These are phyloP conservation scores for Trachops cirrhosus DNA, from an alignment of 2,797 vertebrate genomes.

Conservation along the genomic window DNA sequence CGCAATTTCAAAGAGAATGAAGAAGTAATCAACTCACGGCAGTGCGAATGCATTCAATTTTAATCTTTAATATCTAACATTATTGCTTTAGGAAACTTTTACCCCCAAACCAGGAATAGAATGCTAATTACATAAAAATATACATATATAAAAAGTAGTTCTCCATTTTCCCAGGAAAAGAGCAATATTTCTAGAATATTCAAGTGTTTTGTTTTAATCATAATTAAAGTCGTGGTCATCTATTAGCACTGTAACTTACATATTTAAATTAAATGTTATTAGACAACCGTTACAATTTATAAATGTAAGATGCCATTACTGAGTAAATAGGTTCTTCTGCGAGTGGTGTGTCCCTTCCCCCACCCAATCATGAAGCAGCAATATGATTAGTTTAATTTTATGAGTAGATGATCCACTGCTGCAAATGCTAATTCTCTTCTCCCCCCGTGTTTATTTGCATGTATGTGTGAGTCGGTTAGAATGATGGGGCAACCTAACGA, in stretches of 20 bases:
- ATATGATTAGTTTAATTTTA: slow-evolving; percentile 63
- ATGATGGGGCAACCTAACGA: slow-evolving; percentile 60
- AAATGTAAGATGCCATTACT: slow-evolving; percentile 68
- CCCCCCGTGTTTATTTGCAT: not conserved
- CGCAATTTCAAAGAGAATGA: slow-evolving; percentile 60
- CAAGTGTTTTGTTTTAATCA: slow-evolving; percentile 81
- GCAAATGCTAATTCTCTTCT: slow-evolving; percentile 52
- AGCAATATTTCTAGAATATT: slow-evolving; percentile 81
- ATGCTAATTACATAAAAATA: slow-evolving; percentile 85
- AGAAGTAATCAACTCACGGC: slow-evolving; percentile 63
- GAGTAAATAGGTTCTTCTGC: slow-evolving; percentile 63
- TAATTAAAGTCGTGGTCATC: slow-evolving; percentile 74
- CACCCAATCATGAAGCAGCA: slow-evolving; percentile 72
- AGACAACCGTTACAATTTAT: slow-evolving; percentile 67
- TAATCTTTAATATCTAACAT: slow-evolving; percentile 81
- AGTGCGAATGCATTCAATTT: slow-evolving; percentile 72
- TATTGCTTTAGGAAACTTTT: slow-evolving; percentile 77
- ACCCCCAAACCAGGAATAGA: slow-evolving; percentile 79
- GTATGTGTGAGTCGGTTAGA: slow-evolving; percentile 65
- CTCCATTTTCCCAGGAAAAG: slow-evolving; percentile 74
- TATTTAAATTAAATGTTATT: slow-evolving; percentile 75
- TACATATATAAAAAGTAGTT: slow-evolving; percentile 81
- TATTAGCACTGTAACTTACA: slow-evolving; percentile 77
- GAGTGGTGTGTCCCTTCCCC: slow-evolving; percentile 58
- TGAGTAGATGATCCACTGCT: slow-evolving; percentile 66